Percentiles rank a stretch among this genome's conserved stretches.
These are phyloP conservation scores for Beroe forskalii DNA, from an alignment of 37 sponge, comb jelly and placozoan genomes.

Conservation along the genomic window DNA sequence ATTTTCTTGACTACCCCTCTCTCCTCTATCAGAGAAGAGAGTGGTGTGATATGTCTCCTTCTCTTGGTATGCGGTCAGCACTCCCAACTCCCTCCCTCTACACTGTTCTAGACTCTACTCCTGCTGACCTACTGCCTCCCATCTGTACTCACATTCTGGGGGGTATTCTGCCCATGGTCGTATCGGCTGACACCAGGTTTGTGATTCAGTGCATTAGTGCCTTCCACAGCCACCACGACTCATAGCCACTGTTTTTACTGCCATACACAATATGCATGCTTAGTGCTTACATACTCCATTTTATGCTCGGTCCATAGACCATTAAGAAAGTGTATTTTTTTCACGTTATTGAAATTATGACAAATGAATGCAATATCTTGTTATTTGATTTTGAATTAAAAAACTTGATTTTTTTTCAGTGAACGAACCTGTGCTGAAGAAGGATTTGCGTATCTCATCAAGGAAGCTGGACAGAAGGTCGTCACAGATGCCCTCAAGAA, in stretches of 20 bases:
- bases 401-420: not conserved
- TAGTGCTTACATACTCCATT: no score
- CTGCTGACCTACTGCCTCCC: not conserved
- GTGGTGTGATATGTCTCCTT: not conserved
- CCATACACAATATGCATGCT: no score
- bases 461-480: not conserved
- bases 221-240: not conserved
- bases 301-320: no score
- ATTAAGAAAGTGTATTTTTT: no score
- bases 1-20: no score
- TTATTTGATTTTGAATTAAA: no score
- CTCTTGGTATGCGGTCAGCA: not conserved
- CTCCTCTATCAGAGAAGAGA: conserved; percentile 8
- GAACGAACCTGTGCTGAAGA: not conserved
- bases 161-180: not conserved
- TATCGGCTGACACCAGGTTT: not conserved
- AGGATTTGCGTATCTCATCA: not conserved
- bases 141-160: conserved; percentile 3
- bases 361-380: no score
- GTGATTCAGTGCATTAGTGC: no score
- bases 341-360: no score
- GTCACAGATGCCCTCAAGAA: not conserved
- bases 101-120: not conserved
- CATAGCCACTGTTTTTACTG: not conserved
- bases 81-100: not conserved